Conservation (phyloP, 2,113 vertebrate species). For the Arizona elegans region DNA sequence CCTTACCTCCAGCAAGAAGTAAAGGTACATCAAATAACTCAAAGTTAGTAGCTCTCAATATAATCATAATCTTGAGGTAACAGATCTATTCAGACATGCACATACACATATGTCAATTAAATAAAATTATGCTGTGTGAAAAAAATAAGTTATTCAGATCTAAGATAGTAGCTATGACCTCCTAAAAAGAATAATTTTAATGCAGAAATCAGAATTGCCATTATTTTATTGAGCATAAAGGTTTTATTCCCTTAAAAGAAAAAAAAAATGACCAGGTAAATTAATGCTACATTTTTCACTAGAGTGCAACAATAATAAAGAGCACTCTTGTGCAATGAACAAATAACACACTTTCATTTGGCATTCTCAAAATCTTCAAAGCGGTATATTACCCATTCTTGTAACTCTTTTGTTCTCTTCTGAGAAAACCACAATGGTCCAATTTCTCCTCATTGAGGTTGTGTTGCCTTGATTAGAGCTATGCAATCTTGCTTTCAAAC, state of each 20-base stretch:
- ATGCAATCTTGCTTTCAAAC: constrained; percentile 63
- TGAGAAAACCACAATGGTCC: constrained; percentile 62
- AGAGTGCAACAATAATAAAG: constrained; percentile 24
- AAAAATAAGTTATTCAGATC: neutral
- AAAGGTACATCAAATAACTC: neutral
- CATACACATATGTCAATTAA: neutral
- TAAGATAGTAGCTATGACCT: neutral
- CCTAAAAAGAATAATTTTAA: neutral
- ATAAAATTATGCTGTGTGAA: neutral
- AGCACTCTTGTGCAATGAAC: constrained; percentile 1
- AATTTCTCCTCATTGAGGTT: constrained; percentile 68
- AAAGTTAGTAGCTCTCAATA: constrained; percentile 14
- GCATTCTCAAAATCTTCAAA: constrained; percentile 53
- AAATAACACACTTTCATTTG: constrained; percentile 33
- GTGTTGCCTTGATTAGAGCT: constrained; percentile 66
- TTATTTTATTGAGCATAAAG: neutral
- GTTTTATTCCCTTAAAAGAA: neutral
- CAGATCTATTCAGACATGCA: neutral
- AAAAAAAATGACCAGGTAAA: neutral
- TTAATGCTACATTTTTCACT: constrained; percentile 21
- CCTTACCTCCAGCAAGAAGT: neutral
- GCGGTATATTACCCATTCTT: constrained; percentile 48
- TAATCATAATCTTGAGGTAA: constrained; percentile 46
- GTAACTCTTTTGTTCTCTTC: constrained; percentile 59
- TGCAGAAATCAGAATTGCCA: neutral